These are phyloP conservation scores for Andrena haemorrhoa DNA, from an alignment of 2,888 invertebrate species.

Conservation along the genomic window DNA sequence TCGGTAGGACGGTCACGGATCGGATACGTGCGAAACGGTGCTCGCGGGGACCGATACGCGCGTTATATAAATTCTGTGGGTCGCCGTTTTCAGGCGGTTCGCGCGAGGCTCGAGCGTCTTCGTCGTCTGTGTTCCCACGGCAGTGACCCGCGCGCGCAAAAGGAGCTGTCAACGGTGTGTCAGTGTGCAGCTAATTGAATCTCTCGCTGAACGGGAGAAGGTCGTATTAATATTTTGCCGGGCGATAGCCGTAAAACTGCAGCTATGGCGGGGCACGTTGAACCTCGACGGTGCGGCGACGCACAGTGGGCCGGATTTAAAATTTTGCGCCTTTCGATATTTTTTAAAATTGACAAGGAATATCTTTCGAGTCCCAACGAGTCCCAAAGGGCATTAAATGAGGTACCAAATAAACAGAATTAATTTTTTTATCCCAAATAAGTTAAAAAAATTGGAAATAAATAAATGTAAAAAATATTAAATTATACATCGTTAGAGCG, in stretches of 20 bases:
- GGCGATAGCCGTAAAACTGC: constrained; percentile 63
- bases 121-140: constrained; percentile 58
- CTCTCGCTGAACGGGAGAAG: constrained; percentile 34
- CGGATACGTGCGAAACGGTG: constrained; percentile 82
- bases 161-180: constrained; percentile 20
- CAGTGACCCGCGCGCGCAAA: neutral
- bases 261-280: constrained; percentile 55
- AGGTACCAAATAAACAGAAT: too few species aligned
- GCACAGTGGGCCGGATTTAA: too few species aligned
- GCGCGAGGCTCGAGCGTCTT: constrained; percentile 39
- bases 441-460: too few species aligned
- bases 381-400: too few species aligned
- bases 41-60: constrained; percentile 38
- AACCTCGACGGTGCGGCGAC: constrained; percentile 28
- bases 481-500: too few species aligned
- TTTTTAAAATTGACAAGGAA: too few species aligned
- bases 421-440: too few species aligned
- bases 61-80: constrained; percentile 60
- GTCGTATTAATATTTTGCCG: constrained; percentile 64
- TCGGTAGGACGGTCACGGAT: constrained; percentile 81
- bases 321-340: too few species aligned
- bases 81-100: constrained; percentile 41
- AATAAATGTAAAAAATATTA: too few species aligned
- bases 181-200: constrained; percentile 29
- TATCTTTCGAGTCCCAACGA: too few species aligned